These are phyloP conservation scores for Tenthredo distinguenda DNA, from an alignment of 2,888 invertebrate genomes.

Conservation along the genomic window DNA sequence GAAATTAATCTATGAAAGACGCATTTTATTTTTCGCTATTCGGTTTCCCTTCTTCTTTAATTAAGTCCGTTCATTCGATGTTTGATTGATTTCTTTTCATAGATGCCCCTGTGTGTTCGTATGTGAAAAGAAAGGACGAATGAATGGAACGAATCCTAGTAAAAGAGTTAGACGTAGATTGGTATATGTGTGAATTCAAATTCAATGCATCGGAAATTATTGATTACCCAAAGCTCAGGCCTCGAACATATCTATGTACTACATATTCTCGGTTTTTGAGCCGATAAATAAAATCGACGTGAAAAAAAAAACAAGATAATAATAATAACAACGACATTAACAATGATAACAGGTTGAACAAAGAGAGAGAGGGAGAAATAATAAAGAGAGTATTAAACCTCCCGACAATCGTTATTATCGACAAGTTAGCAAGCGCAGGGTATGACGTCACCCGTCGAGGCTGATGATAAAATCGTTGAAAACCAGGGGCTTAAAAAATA, in stretches of 20 bases:
- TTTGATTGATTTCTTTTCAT: not conserved
- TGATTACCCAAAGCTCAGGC: not conserved
- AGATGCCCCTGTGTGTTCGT: not conserved
- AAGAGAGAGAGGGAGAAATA: not conserved
- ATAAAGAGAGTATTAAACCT: not conserved
- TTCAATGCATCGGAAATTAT: constrained; percentile 4
- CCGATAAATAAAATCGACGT: not conserved
- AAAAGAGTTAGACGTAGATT: not conserved
- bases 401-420: constrained; percentile 5
- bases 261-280: not conserved
- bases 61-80: not conserved
- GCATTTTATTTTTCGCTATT: not conserved
- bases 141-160: not conserved
- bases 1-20: too few relatives aligned
- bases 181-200: not conserved
- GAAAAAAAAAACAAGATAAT: not conserved
- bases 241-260: not conserved
- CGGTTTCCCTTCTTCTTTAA: not conserved
- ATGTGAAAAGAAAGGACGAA: not conserved
- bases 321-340: not conserved
- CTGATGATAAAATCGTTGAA: not conserved
- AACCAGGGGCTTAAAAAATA: not conserved
- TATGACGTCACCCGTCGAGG: constrained; percentile 5
- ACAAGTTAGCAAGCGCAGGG: not conserved
- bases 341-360: not conserved